These are phyloP conservation scores for Galbula dea DNA, from an alignment of 2,113 vertebrate species.

Conservation along the genomic window DNA sequence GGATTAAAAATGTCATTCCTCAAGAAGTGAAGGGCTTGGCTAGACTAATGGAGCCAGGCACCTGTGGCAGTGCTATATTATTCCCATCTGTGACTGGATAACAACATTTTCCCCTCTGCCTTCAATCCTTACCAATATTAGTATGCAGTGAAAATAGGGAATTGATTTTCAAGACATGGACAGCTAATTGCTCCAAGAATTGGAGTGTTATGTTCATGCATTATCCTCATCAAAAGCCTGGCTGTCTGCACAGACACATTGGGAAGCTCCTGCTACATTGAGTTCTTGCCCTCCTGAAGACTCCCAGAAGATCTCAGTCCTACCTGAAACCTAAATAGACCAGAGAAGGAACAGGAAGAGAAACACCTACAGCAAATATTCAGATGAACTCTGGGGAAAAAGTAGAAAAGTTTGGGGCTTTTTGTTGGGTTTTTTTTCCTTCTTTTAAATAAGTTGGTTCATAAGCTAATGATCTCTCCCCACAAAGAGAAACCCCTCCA, in stretches of 20 bases:
- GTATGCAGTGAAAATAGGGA: not conserved
- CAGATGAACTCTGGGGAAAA: not conserved
- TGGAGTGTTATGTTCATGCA: not conserved
- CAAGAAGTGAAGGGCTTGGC: not conserved
- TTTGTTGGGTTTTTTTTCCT: too few relatives aligned
- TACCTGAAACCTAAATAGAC: not conserved
- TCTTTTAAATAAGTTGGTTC: not conserved
- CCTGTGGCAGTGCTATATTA: not conserved
- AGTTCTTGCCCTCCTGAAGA: not conserved
- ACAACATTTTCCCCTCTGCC: not conserved
- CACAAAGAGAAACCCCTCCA: not conserved
- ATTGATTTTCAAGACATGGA: not conserved
- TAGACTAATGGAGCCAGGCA: not conserved
- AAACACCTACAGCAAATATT: not conserved
- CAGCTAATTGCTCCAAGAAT: not conserved
- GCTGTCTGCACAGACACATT: accelerated
- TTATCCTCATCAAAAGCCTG: not conserved
- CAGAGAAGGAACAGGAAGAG: not conserved
- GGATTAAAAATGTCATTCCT: constrained; percentile 1
- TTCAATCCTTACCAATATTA: not conserved
- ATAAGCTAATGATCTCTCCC: not conserved
- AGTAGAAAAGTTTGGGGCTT: not conserved
- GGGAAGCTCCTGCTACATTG: not conserved
- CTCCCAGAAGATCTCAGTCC: not conserved
- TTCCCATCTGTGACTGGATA: not conserved